These are phyloP conservation scores for Idaea dimidiata DNA, from an alignment of 2,888 invertebrate genomes.

Conservation along the genomic window DNA sequence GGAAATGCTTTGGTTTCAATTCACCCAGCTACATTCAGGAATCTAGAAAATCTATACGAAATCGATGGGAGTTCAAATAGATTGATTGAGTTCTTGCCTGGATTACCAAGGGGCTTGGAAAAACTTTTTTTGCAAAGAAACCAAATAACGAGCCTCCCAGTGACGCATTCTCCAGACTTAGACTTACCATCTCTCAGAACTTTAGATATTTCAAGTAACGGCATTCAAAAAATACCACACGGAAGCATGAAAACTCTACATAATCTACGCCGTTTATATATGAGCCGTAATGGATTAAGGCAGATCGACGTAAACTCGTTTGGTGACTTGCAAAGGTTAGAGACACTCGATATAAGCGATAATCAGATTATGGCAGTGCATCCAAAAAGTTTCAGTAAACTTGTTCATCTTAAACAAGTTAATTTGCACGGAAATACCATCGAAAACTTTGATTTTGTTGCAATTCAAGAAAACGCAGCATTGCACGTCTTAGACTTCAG, in stretches of 20 bases:
- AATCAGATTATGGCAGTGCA: conserved; percentile 86
- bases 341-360: conserved; percentile 86
- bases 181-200: conserved; percentile 87
- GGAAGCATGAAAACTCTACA: conserved; percentile 84
- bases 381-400: conserved; percentile 83
- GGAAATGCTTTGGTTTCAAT: conserved; percentile 85
- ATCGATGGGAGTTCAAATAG: conserved; percentile 88
- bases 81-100: conserved; percentile 87
- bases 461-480: conserved; percentile 84
- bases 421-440: conserved; percentile 89
- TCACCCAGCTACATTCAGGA: conserved; percentile 89
- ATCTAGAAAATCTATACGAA: conserved; percentile 87
- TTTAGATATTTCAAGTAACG: conserved; percentile 88
- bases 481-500: conserved; percentile 87
- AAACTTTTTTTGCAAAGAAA: conserved; percentile 87
- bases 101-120: conserved; percentile 88
- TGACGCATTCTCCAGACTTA: conserved; percentile 83
- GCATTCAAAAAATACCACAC: conserved; percentile 84
- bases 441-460: conserved; percentile 84
- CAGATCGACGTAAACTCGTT: conserved; percentile 86
- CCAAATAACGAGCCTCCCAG: conserved; percentile 84
- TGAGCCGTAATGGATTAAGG: conserved; percentile 87
- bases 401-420: conserved; percentile 84
- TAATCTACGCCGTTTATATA: conserved; percentile 84
- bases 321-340: conserved; percentile 84